Evolutionary conservation across 1,140 invertebrate genomes (phyloP), one percentile per base, ranked within the genome.

Genomic region (Druon quercuslanigerum): DNA sequence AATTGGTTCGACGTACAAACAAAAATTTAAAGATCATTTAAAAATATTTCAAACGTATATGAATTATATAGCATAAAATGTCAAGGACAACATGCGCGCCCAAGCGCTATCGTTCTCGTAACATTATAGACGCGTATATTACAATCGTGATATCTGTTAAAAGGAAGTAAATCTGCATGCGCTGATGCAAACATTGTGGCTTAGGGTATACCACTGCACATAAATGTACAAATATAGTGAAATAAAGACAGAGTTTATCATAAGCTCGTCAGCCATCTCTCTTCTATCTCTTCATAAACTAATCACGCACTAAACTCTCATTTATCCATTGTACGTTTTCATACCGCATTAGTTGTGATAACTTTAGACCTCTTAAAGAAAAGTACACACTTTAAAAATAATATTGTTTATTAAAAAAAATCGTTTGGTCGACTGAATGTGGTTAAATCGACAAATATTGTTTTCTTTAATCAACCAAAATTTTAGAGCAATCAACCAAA

Each of bases 71-170:
- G 25, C 20, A 66, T 66, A 66, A 33, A 40, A 66, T 66, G 16
- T 66, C 3, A 66, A 25, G 57, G 11, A 66, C 1, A 25, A 25
- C 20, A 25, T 25, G 20, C 20, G 20, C 20, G 3, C 20, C 20
- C 3, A 25, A 25, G 20, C 20, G 20, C 25, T 3, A 33, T 33
- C 25, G 25, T 33, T 33, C 3, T 33, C 25, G 25, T 33, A 5
- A 5, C 25, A 46, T 46, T 46, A 46, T 46, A 46, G 46, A 25
- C 16, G 60, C 20, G 19, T 33, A 56, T 20, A 13, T 20, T 46
- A 40, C 13, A 66, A 40, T 66, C 11, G 33, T 40, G 33, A 66
- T n/a, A 33, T 66, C 60, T 40, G 60, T 66, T 66, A 66, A 66
- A 66, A 3, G 14, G 25, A 33, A 8, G 25, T 66, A 19, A 56